Evolutionary conservation across 1,140 invertebrate genomes (phyloP).

Genomic region (Rhyacophila brunnea): DNA sequence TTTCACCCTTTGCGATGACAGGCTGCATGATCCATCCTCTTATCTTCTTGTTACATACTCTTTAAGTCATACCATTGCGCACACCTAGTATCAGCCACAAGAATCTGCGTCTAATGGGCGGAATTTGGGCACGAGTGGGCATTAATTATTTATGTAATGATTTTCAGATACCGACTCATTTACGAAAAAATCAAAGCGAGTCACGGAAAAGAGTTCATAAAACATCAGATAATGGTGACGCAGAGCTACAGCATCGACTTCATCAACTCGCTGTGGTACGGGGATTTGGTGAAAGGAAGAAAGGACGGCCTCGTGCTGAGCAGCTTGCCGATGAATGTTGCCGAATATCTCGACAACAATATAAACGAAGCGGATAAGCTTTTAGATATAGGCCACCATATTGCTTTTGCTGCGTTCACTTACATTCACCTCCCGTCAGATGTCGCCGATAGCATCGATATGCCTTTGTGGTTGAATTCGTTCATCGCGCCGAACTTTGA

Average conservation of each 20-base stretch:
- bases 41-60: too few species aligned
- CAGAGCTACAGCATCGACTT: conserved; percentile 42
- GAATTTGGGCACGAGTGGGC: too few species aligned
- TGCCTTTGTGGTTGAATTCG: conserved; percentile 2
- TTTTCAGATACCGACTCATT: conserved; percentile 25
- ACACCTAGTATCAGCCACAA: too few species aligned
- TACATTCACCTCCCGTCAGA: conserved; percentile 36
- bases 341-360: conserved; percentile 38
- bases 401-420: conserved; percentile 46
- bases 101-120: too few species aligned
- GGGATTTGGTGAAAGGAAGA: conserved; percentile 38
- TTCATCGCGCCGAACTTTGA: conserved; percentile 15
- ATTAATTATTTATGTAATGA: conserved; percentile 11
- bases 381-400: conserved; percentile 44
- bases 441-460: not conserved
- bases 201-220: conserved; percentile 16
- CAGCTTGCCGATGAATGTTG: conserved; percentile 39
- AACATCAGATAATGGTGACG: conserved; percentile 29
- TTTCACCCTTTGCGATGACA: too few species aligned
- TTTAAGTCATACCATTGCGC: too few species aligned
- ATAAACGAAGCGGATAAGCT: conserved; percentile 41
- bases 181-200: conserved; percentile 25
- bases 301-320: conserved; percentile 42
- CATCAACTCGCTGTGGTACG: conserved; percentile 41
- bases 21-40: too few species aligned